Base-by-base conservation (phyloP, 2,888 invertebrate genomes). In the Monochamus alternatus region DNA sequence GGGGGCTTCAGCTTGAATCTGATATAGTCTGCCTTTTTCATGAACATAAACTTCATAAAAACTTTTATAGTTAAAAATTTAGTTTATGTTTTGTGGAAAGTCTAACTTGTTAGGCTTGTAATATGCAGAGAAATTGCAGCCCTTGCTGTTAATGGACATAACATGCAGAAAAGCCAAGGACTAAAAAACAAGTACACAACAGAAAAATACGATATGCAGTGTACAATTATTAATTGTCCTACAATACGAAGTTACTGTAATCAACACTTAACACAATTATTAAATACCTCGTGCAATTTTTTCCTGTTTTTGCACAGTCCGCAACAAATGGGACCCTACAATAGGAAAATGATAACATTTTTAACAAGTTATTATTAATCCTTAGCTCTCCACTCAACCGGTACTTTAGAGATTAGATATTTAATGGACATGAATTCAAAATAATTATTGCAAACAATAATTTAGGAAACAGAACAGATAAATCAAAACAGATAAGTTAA, bases 261-360 rank as follows among this genome's bases (percentile, higher is more conserved):
- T 52, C 68, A 68, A 78, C 76, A 78, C 67, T n/a, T 58, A 80
- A 80, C 69, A 74, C 22, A 79, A 68, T 14, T 3, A 76, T 73
- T 52, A 75, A 72, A 71, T 84, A 83, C 84, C 84, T 84, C 83
- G 66, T 78, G 81, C 75, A 81, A 75, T 62, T 76, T 80, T 82
- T 81, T 84, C 81, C 82, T 81, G 77, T 81, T 75, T 82, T 81
- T 83, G 80, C 84, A 84, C 63, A 84, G 82, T 77, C 80, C 81
- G 78, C 84, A 84, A 81, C 83, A 83, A 59, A 83, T 82, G 55
- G 83, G 82, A 77, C 80, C 76, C 83, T 83, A 79, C 73, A 82
- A 83, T 72, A 38, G 51, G 14, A 69, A 78, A 66, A 76, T 30
- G 10, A 12, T 47, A 9, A 64, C 47, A 14, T 64, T 47, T 64